These are phyloP conservation scores for Lycaon pictus DNA, from an alignment of 2,113 vertebrate species.

Conservation along the genomic window DNA sequence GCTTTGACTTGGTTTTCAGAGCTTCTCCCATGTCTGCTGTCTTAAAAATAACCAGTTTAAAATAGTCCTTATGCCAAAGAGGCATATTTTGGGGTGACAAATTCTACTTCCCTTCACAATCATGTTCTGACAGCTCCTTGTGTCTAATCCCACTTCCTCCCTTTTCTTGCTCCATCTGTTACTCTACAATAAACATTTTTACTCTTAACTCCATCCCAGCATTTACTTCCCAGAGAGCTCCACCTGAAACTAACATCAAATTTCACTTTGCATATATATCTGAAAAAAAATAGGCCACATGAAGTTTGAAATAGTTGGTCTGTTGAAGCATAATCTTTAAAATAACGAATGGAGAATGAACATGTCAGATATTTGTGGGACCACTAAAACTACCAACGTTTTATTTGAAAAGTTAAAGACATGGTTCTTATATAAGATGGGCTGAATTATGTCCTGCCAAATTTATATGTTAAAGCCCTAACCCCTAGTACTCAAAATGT, in stretches of 20 bases:
- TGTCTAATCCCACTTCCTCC: neutral
- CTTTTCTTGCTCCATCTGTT: constrained; percentile 20
- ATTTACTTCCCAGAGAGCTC: neutral
- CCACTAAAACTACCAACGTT: neutral
- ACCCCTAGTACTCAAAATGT: neutral
- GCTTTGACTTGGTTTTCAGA: neutral
- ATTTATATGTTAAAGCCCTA: neutral
- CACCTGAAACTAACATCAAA: neutral
- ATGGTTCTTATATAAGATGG: neutral
- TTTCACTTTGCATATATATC: constrained; percentile 4
- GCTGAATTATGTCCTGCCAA: neutral
- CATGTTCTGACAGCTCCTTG: neutral
- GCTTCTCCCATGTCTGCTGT: neutral
- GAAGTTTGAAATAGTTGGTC: neutral
- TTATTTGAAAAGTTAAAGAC: constrained; percentile 20
- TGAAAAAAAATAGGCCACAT: neutral
- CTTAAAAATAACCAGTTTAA: neutral
- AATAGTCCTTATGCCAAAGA: neutral
- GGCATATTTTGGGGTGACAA: neutral
- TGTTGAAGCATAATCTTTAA: constrained; percentile 6
- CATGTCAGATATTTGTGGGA: neutral
- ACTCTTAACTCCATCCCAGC: neutral
- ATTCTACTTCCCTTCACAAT: neutral
- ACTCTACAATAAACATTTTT: constrained; percentile 42
- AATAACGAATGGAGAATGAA: neutral